A percentile compares a stretch with the other conserved stretches of the same genome.
phyloP scores from a whole-genome alignment of 2,888 invertebrate species.

The Notodonta ziczac region DNA sequence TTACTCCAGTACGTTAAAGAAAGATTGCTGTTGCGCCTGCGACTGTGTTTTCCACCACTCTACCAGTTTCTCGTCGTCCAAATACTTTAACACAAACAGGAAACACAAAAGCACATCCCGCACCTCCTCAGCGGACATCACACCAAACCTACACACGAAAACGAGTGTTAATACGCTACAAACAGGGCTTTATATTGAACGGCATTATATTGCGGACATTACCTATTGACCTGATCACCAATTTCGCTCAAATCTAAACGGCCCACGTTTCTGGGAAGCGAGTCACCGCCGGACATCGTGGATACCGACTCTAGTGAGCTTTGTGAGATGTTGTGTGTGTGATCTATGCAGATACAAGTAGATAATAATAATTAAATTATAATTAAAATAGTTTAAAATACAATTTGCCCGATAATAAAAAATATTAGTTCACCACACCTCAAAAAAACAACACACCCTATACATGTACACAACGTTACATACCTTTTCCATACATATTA shows the following conservation, averaged over 20 bases:
- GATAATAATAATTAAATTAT: no score
- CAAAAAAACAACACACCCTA: constrained; percentile 1
- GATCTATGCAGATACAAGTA: constrained; percentile 65
- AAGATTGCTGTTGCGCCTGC: constrained; percentile 91
- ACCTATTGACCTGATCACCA: constrained; percentile 82
- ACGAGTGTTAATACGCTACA: constrained; percentile 21
- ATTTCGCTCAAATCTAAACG: constrained; percentile 75
- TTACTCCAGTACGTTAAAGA: constrained; percentile 94
- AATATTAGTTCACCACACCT: background rate
- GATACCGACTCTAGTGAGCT: constrained; percentile 92
- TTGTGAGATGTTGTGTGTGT: constrained; percentile 89
- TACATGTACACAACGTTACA: constrained; percentile 21
- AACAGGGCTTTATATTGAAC: constrained; percentile 4
- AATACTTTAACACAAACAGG: constrained; percentile 95
- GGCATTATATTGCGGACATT: constrained; percentile 18
- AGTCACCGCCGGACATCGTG: constrained; percentile 86
- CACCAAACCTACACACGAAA: constrained; percentile 72
- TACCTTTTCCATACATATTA: constrained; percentile 73
- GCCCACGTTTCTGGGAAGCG: constrained; percentile 70
- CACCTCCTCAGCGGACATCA: constrained; percentile 88
- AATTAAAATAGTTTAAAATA: constrained; percentile 2
- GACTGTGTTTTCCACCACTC: constrained; percentile 96
- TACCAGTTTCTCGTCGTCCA: constrained; percentile 94
- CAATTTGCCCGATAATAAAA: background rate
- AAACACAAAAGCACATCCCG: constrained; percentile 95